These are phyloP conservation scores for Antheraea yamamai DNA, from an alignment of 2,888 invertebrate species.

Conservation along the genomic window DNA sequence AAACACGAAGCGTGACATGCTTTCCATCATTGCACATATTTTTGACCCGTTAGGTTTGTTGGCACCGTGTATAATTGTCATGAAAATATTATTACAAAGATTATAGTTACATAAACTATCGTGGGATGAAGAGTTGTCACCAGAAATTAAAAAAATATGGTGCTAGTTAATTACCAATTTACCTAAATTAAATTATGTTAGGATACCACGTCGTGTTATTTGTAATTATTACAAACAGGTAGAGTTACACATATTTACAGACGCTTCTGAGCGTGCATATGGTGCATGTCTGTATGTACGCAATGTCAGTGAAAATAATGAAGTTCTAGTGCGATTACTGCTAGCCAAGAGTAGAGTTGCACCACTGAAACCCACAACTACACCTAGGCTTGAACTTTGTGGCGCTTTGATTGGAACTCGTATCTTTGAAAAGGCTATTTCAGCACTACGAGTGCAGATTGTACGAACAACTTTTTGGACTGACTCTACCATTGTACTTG, in stretches of 20 bases:
- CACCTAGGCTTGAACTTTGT: constrained; percentile 42
- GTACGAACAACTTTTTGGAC: constrained; percentile 33
- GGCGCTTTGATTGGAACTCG: constrained; percentile 38
- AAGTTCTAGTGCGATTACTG: constrained; percentile 28
- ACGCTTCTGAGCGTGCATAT: constrained; percentile 40
- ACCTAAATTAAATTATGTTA: constrained; percentile 27
- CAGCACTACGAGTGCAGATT: constrained; percentile 28
- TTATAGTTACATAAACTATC: constrained; percentile 34
- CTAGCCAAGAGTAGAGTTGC: constrained; percentile 37
- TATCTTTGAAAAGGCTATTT: constrained; percentile 32
- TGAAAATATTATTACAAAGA: constrained; percentile 36
- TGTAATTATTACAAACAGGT: constrained; percentile 24
- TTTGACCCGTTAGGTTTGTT: constrained; percentile 38
- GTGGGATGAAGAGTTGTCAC: constrained; percentile 32
- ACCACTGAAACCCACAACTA: constrained; percentile 36
- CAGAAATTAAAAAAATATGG: constrained; percentile 15
- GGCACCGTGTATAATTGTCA: constrained; percentile 29
- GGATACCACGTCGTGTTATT: constrained; percentile 31
- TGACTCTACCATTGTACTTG: constrained; percentile 39
- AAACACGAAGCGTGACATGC: constrained; percentile 31
- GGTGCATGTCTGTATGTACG: constrained; percentile 38
- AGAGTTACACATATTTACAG: constrained; percentile 38
- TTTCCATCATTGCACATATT: constrained; percentile 31
- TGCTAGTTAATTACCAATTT: constrained; percentile 17
- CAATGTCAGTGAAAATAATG: constrained; percentile 24